Percentiles rank a stretch among this genome's conserved stretches.
Conservation (phyloP, 2,888 invertebrate species). For the Spialia ferax region DNA sequence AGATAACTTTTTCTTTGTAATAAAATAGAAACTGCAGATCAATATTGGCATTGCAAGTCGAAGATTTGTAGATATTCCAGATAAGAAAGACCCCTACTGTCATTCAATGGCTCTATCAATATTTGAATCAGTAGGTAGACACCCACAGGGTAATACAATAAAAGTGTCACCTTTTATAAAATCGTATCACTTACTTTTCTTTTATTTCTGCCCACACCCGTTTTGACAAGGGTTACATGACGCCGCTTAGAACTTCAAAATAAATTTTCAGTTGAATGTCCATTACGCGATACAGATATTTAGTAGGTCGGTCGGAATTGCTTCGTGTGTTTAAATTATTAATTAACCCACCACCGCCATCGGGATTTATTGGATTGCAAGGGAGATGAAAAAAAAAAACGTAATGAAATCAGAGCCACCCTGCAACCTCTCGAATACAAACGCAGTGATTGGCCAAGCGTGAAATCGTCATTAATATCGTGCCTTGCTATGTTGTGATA, state of each 20-base stretch:
- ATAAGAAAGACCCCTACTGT: too few species aligned
- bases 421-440: slow-evolving; percentile 63
- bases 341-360: slow-evolving; percentile 75
- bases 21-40: not conserved
- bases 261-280: slow-evolving; percentile 55
- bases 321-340: slow-evolving; percentile 72
- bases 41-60: too few species aligned
- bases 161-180: not conserved
- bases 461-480: slow-evolving; percentile 79
- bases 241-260: slow-evolving; percentile 19
- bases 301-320: slow-evolving; percentile 48
- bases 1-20: slow-evolving; percentile 13
- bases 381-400: slow-evolving; percentile 72
- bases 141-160: too few species aligned
- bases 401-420: slow-evolving; percentile 76
- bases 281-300: slow-evolving; percentile 47
- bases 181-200: not conserved
- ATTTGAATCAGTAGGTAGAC: too few species aligned
- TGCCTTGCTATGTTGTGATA: slow-evolving; percentile 38
- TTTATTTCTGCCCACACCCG: slow-evolving; percentile 3
- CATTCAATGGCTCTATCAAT: too few species aligned
- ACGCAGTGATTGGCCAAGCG: slow-evolving; percentile 63
- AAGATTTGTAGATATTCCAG: too few species aligned
- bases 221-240: slow-evolving; percentile 21
- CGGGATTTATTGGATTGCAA: slow-evolving; percentile 74